Evolutionary conservation across 2,888 invertebrate species (phyloP), one percentile per base, ranked within the genome.

Genomic region (Ceriagrion tenellum): DNA sequence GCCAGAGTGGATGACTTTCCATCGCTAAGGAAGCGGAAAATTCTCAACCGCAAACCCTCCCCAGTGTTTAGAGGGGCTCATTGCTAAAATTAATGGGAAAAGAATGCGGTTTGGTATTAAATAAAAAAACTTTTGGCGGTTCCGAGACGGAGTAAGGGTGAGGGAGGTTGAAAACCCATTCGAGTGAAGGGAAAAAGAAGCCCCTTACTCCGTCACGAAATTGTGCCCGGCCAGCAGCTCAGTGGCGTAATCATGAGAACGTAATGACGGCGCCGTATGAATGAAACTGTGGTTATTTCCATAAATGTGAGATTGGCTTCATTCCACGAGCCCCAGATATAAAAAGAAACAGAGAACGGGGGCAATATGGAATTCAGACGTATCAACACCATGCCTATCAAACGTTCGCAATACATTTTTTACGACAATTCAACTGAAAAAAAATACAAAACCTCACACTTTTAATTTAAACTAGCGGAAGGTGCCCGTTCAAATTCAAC

Each of bases 21-120:
- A 55, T 26, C n/a, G 47, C n/a, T 40, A 89, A 55, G 55, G 89
- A 89, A 89, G 89, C 55, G 89, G 89, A 89, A 89, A 89, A 89
- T 81, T 81, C 81, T 81, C 35, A 35, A 35, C 81, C 30, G 35
- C 16, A 16, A 18, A 23, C 89, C 55, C n/a, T 10, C n/a, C 69
- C 23, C 4, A 26, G 69, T 23, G 69, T 10, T 2, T 20, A 26
- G 81, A 16, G 81, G 23, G 81, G 81, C 0, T 13, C 81, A 35
- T n/a, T 18, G 18, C 16, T 18, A 35, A 81, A 35, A 81, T 81
- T 81, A 81, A 89, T 13, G n/a, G 89, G n/a, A 55, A 55, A 55
- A 89, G 89, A 89, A 55, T 89, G 55, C 16, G 89, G n/a, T 47
- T n/a, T 55, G 0, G 89, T 26, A 55, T 35, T 26, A 47, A 89